These are phyloP conservation scores for Corythornis madagascariensis DNA, from an alignment of 2,113 vertebrate genomes.

Conservation along the genomic window DNA sequence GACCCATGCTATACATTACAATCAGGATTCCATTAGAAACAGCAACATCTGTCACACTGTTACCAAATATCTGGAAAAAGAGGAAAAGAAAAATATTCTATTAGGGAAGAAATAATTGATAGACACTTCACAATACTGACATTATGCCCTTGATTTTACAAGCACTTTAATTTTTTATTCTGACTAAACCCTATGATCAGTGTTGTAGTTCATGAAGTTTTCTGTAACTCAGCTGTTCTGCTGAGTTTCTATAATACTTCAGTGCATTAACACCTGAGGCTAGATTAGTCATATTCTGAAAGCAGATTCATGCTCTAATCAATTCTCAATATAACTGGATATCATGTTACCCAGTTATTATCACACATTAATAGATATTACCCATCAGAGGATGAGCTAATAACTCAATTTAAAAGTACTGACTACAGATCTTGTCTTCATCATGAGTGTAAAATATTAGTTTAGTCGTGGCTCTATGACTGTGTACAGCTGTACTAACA, in stretches of 20 bases:
- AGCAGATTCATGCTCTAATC: slow-evolving; percentile 1
- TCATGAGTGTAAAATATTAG: not conserved
- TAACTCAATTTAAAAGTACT: not conserved
- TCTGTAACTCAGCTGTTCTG: not conserved
- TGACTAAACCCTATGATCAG: not conserved
- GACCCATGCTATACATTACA: slow-evolving; percentile 88
- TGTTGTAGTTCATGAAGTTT: not conserved
- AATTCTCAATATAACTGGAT: not conserved
- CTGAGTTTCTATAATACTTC: not conserved
- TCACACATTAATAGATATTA: not conserved
- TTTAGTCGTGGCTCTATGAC: not conserved
- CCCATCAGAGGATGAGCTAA: not conserved
- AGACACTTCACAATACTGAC: not conserved
- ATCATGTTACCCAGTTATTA: slow-evolving; percentile 10
- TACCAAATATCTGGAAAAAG: slow-evolving; percentile 88
- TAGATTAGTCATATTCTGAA: not conserved
- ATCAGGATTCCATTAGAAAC: slow-evolving; percentile 90
- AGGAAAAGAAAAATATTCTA: slow-evolving; percentile 17
- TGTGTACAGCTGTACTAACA: slow-evolving; percentile 7
- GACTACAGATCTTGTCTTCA: slow-evolving; percentile 4
- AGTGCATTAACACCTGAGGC: not conserved
- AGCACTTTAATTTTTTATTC: not conserved
- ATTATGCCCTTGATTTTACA: not conserved
- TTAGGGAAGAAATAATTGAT: slow-evolving; percentile 35
- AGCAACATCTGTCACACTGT: slow-evolving; percentile 85